Conservation (phyloP, 92 coral and sea anemone genomes). For the Umimayanthus kanabou region DNA sequence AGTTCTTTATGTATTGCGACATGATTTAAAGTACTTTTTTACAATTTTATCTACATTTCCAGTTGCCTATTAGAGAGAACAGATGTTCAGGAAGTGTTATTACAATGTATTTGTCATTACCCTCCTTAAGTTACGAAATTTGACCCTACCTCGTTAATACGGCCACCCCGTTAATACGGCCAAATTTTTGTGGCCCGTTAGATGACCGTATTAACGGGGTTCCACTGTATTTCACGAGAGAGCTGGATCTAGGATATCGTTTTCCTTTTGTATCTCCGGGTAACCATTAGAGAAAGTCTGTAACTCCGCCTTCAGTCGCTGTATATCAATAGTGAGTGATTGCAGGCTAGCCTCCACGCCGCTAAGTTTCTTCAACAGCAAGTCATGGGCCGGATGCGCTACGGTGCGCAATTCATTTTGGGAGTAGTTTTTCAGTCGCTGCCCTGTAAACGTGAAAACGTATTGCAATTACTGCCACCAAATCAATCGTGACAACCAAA, state of each 20-base stretch:
- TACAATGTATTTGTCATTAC: too few species aligned
- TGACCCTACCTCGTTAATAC: too few species aligned
- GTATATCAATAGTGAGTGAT: constrained; percentile 4
- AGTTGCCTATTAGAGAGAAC: too few species aligned
- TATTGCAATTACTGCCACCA: not conserved
- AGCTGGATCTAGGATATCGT: not conserved
- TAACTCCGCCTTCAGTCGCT: constrained; percentile 10
- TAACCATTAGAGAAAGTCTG: not conserved
- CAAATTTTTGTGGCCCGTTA: too few species aligned
- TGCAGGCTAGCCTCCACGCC: constrained; percentile 8
- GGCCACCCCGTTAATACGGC: too few species aligned
- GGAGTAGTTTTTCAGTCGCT: constrained; percentile 23
- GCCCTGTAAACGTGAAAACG: constrained; percentile 6
- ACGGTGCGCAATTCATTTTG: not conserved
- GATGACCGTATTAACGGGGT: too few species aligned
- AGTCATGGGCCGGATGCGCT: not conserved
- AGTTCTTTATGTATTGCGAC: too few species aligned
- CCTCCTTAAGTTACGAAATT: too few species aligned
- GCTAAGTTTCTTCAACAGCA: constrained; percentile 11
- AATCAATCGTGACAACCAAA: too few species aligned
- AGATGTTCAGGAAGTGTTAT: too few species aligned
- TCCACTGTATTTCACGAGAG: constrained; percentile 11
- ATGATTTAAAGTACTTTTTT: too few species aligned
- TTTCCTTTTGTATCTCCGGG: constrained; percentile 2
- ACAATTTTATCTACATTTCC: too few species aligned